Base-by-base conservation (phyloP, 2,113 vertebrate genomes). In the Passer domesticus region DNA sequence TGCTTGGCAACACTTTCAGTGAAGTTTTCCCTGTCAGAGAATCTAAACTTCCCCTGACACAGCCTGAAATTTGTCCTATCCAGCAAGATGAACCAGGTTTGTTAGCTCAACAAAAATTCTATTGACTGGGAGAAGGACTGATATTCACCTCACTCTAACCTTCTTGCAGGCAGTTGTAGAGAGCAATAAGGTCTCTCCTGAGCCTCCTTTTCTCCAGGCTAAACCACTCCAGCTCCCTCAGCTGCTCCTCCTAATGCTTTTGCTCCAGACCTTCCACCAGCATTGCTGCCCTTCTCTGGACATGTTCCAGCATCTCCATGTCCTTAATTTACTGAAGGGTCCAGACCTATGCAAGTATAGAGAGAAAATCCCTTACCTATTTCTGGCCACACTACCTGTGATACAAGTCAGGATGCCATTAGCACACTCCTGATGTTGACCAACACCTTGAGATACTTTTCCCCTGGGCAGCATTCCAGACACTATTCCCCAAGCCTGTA, bases 41-140 rank as follows among this genome's bases (percentile, higher is more conserved):
- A 49, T 33, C 11, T 37, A 49, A 80, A 55, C 10, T 16, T 28
- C 9, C 6, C 10, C 31, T 43, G 35, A 47, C 8, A n/a, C 19
- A 75, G 30, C 8, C 31, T 62, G 16, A 43, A 73, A 16, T 23
- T 68, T 67, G 13, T 74, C 18, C 13, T 55, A 5, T 24, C 31
- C 30, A 49, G 10, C 5, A 62, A 55, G 14, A 62, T 31, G 9
- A 41, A 30, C 1, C 17, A 14, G 27, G 8, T 41, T 83, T 41
- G 9, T 35, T 41, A 55, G 15, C 21, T 62, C 6, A 55, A 6
- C 25, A 76, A 74, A 59, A 59, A 33, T 21, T 64, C 33, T 47
- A 2, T 15, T 59, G 17, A 19, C 0, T 37, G 27, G 18, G 7
- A 68, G 53, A 69, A 86, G 41, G 15, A 20, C 13, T 0, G 0